Evolutionary conservation across 2,113 vertebrate species (phyloP).

Genomic region (Mobula birostris): DNA sequence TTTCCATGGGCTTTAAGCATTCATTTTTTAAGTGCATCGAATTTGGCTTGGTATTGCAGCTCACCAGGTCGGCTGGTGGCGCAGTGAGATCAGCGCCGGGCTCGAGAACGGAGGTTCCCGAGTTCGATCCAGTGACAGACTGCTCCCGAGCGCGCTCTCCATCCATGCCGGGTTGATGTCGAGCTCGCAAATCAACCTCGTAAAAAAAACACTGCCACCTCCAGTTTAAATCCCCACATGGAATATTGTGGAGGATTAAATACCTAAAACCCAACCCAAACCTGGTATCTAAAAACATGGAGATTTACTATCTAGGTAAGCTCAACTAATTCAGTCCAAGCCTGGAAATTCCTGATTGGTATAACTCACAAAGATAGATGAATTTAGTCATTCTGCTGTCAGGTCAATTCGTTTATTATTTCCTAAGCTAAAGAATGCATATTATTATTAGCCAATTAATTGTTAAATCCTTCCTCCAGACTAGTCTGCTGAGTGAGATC

Average conservation of each 20-base stretch:
- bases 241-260: too few relatives aligned
- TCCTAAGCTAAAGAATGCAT: background rate
- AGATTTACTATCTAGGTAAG: background rate
- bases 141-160: too few relatives aligned
- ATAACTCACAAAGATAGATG: background rate
- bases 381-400: background rate
- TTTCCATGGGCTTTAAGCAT: too few relatives aligned
- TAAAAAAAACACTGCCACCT: too few relatives aligned
- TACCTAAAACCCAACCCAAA: too few relatives aligned
- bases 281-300: too few relatives aligned
- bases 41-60: background rate
- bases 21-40: background rate
- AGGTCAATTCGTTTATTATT: background rate
- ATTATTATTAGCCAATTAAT: background rate
- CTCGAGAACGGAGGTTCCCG: too few relatives aligned
- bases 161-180: too few relatives aligned
- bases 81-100: too few relatives aligned
- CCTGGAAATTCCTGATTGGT: background rate
- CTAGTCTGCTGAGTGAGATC: background rate
- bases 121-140: too few relatives aligned
- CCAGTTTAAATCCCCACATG: too few relatives aligned
- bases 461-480: background rate
- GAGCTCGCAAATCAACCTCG: too few relatives aligned
- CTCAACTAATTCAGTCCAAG: background rate
- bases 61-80: background rate